Percentiles rank a stretch among this genome's conserved stretches.
Conservation (phyloP, 1,140 invertebrate species). For the Amyelois transitella region DNA sequence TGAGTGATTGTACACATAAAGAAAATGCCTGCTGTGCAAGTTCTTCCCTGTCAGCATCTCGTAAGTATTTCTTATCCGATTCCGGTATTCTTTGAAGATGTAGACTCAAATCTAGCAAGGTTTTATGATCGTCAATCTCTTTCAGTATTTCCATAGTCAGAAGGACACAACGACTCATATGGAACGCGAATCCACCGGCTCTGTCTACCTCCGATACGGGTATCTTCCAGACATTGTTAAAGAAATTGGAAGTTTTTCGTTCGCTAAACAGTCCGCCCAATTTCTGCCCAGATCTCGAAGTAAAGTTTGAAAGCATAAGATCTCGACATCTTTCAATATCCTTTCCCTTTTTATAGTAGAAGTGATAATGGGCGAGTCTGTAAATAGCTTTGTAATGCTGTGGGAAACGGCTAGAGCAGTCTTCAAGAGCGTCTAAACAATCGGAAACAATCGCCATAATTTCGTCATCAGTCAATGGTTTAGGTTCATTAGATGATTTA, state of each 20-base stretch:
- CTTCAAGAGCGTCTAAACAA: conserved; percentile 86
- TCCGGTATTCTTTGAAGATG: conserved; percentile 88
- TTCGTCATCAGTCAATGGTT: conserved; percentile 55
- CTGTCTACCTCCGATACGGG: conserved; percentile 92
- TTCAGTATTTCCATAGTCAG: conserved; percentile 88
- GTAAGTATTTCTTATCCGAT: conserved; percentile 87
- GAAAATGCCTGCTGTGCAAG: conserved; percentile 84
- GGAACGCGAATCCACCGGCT: conserved; percentile 91
- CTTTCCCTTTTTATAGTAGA: conserved; percentile 80
- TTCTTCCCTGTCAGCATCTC: conserved; percentile 86
- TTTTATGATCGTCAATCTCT: conserved; percentile 85
- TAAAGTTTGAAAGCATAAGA: conserved; percentile 81
- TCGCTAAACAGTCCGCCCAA: conserved; percentile 90
- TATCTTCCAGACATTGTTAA: conserved; percentile 95
- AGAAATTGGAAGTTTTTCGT: conserved; percentile 90
- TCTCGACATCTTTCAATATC: conserved; percentile 82
- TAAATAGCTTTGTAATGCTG: conserved; percentile 96
- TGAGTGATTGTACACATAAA: conserved; percentile 79
- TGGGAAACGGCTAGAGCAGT: conserved; percentile 89
- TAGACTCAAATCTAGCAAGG: conserved; percentile 86
- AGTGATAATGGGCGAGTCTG: conserved; percentile 89
- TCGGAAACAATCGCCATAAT: conserved; percentile 66
- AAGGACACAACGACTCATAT: conserved; percentile 89
- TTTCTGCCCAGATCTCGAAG: conserved; percentile 76
- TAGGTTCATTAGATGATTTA: conserved; percentile 46